Percentiles rank a stretch among this genome's conserved stretches.
phyloP scores from a whole-genome alignment of 2,888 invertebrate species.

The Drosophila siamana region DNA sequence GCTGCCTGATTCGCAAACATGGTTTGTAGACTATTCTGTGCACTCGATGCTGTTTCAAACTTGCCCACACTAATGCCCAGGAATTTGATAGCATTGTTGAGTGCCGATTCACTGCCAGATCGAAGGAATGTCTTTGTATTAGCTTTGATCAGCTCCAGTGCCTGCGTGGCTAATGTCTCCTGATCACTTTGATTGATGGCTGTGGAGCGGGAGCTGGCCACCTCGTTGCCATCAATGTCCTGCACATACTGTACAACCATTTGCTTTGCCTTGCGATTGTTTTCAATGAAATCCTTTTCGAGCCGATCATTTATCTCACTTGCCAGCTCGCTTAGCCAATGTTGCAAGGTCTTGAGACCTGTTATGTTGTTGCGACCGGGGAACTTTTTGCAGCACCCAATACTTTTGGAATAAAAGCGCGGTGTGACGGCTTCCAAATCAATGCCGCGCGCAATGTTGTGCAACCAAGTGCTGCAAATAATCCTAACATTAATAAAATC shows the following conservation, averaged over 20 bases:
- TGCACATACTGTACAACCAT: conserved; percentile 91
- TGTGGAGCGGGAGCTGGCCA: conserved; percentile 89
- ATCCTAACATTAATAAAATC: neutral
- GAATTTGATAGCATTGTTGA: conserved; percentile 88
- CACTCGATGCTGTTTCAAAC: conserved; percentile 88
- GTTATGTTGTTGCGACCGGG: conserved; percentile 91
- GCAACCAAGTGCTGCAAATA: conserved; percentile 90
- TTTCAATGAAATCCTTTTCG: conserved; percentile 92
- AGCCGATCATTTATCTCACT: conserved; percentile 94
- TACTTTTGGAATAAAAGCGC: conserved; percentile 94
- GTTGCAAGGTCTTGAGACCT: conserved; percentile 88
- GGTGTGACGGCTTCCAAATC: conserved; percentile 95
- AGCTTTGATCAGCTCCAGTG: conserved; percentile 89
- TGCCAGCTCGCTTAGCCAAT: conserved; percentile 93
- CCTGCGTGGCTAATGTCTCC: conserved; percentile 89
- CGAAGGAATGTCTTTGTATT: conserved; percentile 85
- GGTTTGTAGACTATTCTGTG: conserved; percentile 87
- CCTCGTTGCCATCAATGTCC: conserved; percentile 86
- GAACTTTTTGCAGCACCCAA: conserved; percentile 98
- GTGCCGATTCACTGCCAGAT: conserved; percentile 69
- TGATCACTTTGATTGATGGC: conserved; percentile 88
- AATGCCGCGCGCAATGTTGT: conserved; percentile 93
- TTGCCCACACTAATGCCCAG: conserved; percentile 92
- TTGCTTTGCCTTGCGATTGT: conserved; percentile 91
- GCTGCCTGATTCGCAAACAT: conserved; percentile 86